phyloP scores from a whole-genome alignment of 1,140 invertebrate genomes.

The Zophobas morio region DNA sequence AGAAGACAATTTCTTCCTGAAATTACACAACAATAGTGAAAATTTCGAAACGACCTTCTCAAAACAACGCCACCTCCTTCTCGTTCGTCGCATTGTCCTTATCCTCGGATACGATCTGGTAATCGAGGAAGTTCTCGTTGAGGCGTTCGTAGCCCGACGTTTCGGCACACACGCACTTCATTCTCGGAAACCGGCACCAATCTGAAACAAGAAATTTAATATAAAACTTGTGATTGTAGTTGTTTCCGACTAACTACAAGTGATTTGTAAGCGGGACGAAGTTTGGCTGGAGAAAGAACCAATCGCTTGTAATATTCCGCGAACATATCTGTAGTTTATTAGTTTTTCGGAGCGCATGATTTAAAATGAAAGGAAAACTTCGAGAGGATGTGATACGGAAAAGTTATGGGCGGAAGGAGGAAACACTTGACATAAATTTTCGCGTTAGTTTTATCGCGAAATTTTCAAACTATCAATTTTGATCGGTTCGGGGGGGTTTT shows the following conservation, averaged over 20 bases:
- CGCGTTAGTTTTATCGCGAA: not conserved
- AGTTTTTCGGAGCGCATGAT: conserved; percentile 13
- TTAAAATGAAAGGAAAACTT: conserved; percentile 11
- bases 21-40: conserved; percentile 12
- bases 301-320: conserved; percentile 7
- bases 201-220: conserved; percentile 55
- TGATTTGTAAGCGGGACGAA: not conserved
- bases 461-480: not conserved
- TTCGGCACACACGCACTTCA: conserved; percentile 60
- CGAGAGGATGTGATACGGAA: not conserved
- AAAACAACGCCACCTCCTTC: conserved; percentile 51
- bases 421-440: not conserved
- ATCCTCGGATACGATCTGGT: conserved; percentile 51
- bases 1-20: conserved; percentile 58
- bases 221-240: conserved; percentile 30
- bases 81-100: conserved; percentile 57
- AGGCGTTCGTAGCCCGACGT: conserved; percentile 58
- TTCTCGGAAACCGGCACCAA: conserved; percentile 60
- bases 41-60: conserved; percentile 1
- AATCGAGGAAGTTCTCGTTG: conserved; percentile 57
- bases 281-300: not conserved
- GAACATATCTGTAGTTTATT: conserved; percentile 28
- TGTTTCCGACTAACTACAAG: conserved; percentile 3
- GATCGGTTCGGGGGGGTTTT: not conserved
- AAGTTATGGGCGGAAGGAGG: conserved; percentile 2